Percentiles rank a stretch among this genome's conserved stretches.
Conservation (phyloP, 2,888 invertebrate genomes). For the Microplitis manilae region DNA sequence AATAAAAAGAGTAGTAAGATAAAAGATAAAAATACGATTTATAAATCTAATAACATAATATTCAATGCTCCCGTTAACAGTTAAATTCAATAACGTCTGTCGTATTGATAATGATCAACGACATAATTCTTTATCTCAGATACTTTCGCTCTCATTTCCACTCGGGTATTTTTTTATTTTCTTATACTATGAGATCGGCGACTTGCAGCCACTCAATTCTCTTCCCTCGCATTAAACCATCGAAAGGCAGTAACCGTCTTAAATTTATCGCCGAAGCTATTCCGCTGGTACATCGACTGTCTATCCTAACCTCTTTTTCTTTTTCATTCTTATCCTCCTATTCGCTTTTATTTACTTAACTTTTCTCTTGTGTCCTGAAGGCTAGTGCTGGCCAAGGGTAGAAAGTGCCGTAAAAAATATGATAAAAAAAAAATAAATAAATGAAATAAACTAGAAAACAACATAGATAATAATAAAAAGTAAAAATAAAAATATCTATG, state of each 20-base stretch:
- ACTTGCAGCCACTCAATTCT: constrained; percentile 62
- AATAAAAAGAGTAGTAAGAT: no score
- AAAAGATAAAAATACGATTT: neutral
- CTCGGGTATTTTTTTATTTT: constrained; percentile 39
- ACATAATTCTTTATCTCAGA: constrained; percentile 32
- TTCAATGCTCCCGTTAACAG: constrained; percentile 34
- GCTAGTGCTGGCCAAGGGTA: constrained; percentile 31
- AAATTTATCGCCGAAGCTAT: constrained; percentile 67
- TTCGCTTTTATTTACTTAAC: neutral
- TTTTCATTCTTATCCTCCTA: neutral
- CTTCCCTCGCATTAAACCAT: constrained; percentile 65
- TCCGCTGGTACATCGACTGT: constrained; percentile 52
- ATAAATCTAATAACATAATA: neutral
- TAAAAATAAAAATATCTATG: constrained; percentile 65
- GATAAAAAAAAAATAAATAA: constrained; percentile 29
- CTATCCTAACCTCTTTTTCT: constrained; percentile 27
- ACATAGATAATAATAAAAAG: constrained; percentile 27
- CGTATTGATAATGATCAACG: constrained; percentile 38
- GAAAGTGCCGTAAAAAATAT: constrained; percentile 41
- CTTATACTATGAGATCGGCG: constrained; percentile 54
- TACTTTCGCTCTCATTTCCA: constrained; percentile 25
- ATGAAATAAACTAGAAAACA: constrained; percentile 24
- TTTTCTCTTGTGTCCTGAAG: constrained; percentile 5
- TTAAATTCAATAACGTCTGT: constrained; percentile 42
- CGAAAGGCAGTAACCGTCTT: constrained; percentile 67